phyloP scores from a whole-genome alignment of 2,797 vertebrate species.

The Eulemur mongoz region DNA sequence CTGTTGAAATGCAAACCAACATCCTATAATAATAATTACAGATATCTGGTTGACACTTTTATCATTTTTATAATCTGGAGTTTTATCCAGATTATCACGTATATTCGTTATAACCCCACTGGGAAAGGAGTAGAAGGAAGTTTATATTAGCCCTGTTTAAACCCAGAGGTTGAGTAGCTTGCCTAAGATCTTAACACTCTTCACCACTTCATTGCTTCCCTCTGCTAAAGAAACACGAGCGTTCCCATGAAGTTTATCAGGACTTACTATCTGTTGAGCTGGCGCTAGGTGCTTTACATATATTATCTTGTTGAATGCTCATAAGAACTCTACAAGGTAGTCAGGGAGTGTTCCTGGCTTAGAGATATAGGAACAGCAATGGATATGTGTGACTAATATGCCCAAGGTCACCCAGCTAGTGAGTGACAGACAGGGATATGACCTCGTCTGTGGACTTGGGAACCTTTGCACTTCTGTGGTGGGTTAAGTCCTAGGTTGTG shows the following conservation, averaged over 20 bases:
- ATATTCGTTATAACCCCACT: neutral
- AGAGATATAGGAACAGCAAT: neutral
- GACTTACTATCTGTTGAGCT: neutral
- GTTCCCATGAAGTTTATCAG: neutral
- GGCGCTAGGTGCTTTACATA: fast-evolving
- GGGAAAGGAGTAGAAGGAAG: neutral
- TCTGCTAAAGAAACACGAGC: too few species aligned
- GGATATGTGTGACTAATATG: fast-evolving
- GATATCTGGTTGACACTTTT: neutral
- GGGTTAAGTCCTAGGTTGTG: neutral
- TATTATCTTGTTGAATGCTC: neutral
- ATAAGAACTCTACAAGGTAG: neutral
- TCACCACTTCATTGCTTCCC: neutral
- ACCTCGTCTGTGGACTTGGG: neutral
- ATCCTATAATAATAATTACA: fast-evolving
- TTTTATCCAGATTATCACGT: fast-evolving
- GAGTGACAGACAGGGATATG: neutral
- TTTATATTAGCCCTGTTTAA: neutral
- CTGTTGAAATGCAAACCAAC: neutral
- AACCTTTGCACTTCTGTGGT: neutral
- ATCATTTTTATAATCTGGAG: neutral
- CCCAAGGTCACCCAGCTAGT: neutral
- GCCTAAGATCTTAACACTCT: neutral
- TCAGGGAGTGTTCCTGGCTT: neutral
- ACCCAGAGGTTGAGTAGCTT: neutral